phyloP scores from a whole-genome alignment of 2,888 invertebrate genomes.

The Agonopterix subpropinquella region DNA sequence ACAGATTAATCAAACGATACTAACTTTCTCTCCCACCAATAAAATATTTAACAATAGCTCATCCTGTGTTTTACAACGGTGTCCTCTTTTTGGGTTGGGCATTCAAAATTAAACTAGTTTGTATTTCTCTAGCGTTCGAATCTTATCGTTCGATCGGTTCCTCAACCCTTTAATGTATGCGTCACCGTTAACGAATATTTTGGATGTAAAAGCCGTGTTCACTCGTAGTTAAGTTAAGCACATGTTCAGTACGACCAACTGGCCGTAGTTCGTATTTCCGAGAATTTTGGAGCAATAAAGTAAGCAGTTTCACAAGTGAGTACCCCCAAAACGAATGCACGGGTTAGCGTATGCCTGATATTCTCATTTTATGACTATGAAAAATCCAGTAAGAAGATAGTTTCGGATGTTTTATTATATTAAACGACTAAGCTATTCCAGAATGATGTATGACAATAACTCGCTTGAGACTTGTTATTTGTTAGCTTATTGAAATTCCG shows the following conservation, averaged over 20 bases:
- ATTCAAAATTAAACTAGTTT: constrained; percentile 62
- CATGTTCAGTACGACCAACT: constrained; percentile 33
- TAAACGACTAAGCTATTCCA: neutral
- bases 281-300: constrained; percentile 54
- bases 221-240: constrained; percentile 29
- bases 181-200: constrained; percentile 50
- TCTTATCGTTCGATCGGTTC: constrained; percentile 64
- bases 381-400: constrained; percentile 42
- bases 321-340: constrained; percentile 52
- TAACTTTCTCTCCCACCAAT: constrained; percentile 53
- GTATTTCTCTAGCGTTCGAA: constrained; percentile 52
- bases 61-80: constrained; percentile 57
- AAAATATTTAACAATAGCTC: constrained; percentile 65
- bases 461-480: constrained; percentile 9
- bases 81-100: constrained; percentile 54
- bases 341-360: constrained; percentile 52
- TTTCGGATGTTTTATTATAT: constrained; percentile 10
- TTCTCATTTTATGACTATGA: constrained; percentile 52
- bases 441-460: neutral
- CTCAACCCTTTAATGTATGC: constrained; percentile 66
- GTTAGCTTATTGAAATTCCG: constrained; percentile 22
- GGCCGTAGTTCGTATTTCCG: constrained; percentile 41
- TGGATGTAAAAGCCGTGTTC: constrained; percentile 31
- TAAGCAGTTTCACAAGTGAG: constrained; percentile 64
- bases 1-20: constrained; percentile 68